Evolutionary conservation across 2,888 invertebrate genomes (phyloP).

Genomic region (Neria commutata): DNA sequence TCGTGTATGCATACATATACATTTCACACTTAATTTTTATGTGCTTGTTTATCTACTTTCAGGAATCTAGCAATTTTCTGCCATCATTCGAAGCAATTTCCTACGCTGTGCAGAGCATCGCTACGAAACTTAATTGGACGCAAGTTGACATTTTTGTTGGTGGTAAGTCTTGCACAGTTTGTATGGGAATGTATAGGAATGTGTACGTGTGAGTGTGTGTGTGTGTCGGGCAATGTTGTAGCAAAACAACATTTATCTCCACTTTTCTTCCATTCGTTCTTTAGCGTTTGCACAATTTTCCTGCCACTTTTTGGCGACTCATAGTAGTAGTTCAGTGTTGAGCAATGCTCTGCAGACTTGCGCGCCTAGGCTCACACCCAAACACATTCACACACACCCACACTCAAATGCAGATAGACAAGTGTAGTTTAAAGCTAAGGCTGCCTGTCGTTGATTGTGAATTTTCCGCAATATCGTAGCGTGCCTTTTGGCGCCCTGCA

Average conservation of each 20-base stretch:
- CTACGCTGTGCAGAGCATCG: conserved; percentile 60
- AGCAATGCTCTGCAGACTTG: no score
- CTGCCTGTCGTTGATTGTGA: not conserved
- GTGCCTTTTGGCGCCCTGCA: not conserved
- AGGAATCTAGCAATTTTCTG: conserved; percentile 61
- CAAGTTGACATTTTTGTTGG: conserved; percentile 61
- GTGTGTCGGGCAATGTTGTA: no score
- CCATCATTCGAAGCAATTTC: conserved; percentile 62
- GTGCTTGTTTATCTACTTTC: conserved; percentile 36
- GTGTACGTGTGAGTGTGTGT: not conserved
- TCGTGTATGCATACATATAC: not conserved
- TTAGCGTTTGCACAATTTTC: no score
- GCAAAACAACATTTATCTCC: no score
- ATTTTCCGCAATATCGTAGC: not conserved
- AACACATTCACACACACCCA: no score
- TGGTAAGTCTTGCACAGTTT: conserved; percentile 51
- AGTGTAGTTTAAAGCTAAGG: no score
- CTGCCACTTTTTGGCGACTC: no score
- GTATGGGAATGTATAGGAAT: not conserved
- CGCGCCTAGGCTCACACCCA: no score
- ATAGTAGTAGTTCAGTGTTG: no score
- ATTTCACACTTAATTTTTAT: conserved; percentile 17
- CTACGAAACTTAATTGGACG: conserved; percentile 62
- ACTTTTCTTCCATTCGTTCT: no score
- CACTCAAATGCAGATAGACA: no score